Percentiles rank a stretch among this genome's conserved stretches.
Conservation (phyloP, 2,888 invertebrate genomes). For the Mimachlamys varia region DNA sequence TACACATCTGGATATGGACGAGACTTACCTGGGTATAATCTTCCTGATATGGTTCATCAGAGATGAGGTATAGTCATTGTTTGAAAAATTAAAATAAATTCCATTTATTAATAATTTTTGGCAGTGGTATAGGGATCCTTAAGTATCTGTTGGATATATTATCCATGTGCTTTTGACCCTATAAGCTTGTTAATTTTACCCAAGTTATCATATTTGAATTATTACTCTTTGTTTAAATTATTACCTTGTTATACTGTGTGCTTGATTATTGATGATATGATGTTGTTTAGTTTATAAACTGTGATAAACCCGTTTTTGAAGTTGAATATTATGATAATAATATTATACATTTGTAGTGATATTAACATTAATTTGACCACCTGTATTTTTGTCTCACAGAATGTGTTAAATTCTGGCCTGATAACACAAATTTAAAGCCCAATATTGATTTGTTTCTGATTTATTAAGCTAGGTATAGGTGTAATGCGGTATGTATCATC, state of each 20-base stretch:
- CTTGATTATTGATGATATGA: neutral
- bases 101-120: neutral
- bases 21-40: too few relatives aligned
- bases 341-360: neutral
- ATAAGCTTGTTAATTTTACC: conserved; percentile 36
- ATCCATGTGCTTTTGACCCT: neutral
- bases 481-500: too few relatives aligned
- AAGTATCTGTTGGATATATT: neutral
- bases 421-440: too few relatives aligned
- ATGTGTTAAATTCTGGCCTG: too few relatives aligned
- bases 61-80: too few relatives aligned
- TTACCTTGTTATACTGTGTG: conserved; percentile 1
- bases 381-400: too few relatives aligned
- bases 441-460: too few relatives aligned
- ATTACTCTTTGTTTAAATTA: neutral
- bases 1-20: too few relatives aligned
- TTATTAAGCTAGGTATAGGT: too few relatives aligned
- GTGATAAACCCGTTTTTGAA: neutral
- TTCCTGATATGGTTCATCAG: too few relatives aligned
- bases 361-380: neutral
- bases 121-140: too few relatives aligned
- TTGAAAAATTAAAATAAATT: neutral
- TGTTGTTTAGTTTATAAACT: neutral
- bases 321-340: neutral
- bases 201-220: neutral